Evolutionary conservation across 2,113 vertebrate genomes (phyloP), one percentile per base, ranked within the genome.

Genomic region (Strix aluco): DNA sequence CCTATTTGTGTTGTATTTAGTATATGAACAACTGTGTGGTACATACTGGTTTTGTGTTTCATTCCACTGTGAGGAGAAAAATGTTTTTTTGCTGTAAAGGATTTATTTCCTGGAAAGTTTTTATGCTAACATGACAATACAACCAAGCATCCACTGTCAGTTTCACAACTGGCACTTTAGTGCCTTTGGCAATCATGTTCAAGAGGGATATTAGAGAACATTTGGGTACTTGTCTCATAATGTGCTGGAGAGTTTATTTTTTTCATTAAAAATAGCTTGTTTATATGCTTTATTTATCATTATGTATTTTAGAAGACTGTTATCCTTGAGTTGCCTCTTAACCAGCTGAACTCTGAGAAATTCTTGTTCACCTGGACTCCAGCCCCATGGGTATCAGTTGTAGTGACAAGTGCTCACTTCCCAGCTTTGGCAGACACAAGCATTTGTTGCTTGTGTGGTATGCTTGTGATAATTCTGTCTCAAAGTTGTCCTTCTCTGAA

Each of bases 61-160:
- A 2, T 46, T 91, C 29, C 25, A 20, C 36, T 22, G 9, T 5
- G 13, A 72, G 40, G 40, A 74, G 19, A 13, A 71, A 49, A 88
- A 23, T 0, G 4, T 40, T 77, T 54, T 77, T 42, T 38, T 54
- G 14, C 49, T 52, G 52, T 34, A 44, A 16, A 29, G 72, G 47
- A 44, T 5, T 66, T 21, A 10, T 54, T 79, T 79, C 15, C 81
- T 40, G 71, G 38, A 7, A 75, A n/a, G 20, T 18, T 23, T 57
- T 84, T 20, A 7, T 11, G 8, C 14, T 11, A 46, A 49, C 0
- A 0, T 1, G 3, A 19, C 34, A 34, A 13, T 3, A 4, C 14
- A 79, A 46, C 10, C 16, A 25, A 29, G 13, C 8, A 6, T 2
- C n/a, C 1, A 0, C 9, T 44, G 51, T 14, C 51, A 62, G 21